Conservation (phyloP, 2,797 vertebrate species). For the Chromis chromis region DNA sequence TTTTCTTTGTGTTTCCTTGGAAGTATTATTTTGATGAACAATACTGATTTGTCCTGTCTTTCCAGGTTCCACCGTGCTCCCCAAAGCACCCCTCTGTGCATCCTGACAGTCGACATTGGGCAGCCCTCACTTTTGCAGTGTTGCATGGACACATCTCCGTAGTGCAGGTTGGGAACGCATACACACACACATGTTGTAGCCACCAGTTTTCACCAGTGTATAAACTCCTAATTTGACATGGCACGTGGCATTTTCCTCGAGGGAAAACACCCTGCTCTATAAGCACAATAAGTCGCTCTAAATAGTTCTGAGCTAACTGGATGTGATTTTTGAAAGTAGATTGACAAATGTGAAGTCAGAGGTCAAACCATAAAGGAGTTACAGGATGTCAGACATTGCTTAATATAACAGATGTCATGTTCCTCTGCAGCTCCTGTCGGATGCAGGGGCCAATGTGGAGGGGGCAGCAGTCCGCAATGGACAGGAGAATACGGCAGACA, state of each 20-base stretch:
- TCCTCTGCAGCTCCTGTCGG: conserved; percentile 90
- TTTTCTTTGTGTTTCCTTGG: background rate
- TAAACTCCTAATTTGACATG: background rate
- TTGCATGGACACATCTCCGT: conserved; percentile 97
- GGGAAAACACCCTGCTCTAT: background rate
- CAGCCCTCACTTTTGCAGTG: conserved; percentile 93
- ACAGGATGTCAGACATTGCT: conserved; percentile 49
- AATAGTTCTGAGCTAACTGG: background rate
- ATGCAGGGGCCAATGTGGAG: conserved; percentile 94
- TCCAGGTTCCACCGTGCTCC: conserved; percentile 91
- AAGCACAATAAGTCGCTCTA: background rate
- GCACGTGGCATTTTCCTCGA: background rate
- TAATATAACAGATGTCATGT: conserved; percentile 60
- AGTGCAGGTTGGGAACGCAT: conserved; percentile 89
- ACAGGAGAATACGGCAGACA: conserved; percentile 93
- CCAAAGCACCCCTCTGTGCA: conserved; percentile 92
- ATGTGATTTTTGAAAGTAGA: conserved; percentile 13
- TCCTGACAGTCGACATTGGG: conserved; percentile 96
- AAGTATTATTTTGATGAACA: background rate
- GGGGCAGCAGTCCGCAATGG: conserved; percentile 90
- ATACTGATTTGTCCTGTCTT: conserved; percentile 25
- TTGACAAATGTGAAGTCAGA: conserved; percentile 58
- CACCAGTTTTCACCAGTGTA: background rate
- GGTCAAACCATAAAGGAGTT: conserved; percentile 44
- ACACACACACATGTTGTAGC: background rate